Base-by-base conservation (phyloP, 2,888 invertebrate genomes). In the Minunthozetes semirufus region DNA sequence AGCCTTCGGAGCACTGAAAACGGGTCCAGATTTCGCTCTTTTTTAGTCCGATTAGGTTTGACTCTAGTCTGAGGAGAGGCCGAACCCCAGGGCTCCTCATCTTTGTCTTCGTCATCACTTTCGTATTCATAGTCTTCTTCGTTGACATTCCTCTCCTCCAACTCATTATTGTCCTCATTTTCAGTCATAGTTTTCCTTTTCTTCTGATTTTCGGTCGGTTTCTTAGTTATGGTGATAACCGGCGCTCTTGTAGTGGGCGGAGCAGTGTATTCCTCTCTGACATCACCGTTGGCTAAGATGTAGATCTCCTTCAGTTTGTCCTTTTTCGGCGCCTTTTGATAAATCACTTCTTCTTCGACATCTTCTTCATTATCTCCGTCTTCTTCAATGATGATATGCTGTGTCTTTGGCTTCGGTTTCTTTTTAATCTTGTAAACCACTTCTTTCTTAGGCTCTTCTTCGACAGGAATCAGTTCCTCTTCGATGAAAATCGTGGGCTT, bases 51-150 rank as follows among this genome's bases (percentile, higher is more conserved):
- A 17, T 17, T 63, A 0, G 22, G 56, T 22, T 38, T 29, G 1
- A 68, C 22, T 19, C 22, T 38, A 9, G 68, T 68, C 19, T 68
- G 19, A 1, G 68, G 42, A 1, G 68, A 42, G 13, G 68, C 68
- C 13, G 68, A 68, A n/a, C 68, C 68, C 68, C 68, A 68, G 11
- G 42, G 19, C 11, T 42, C 68, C 46, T 68, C 42, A 8, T 68
- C 68, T 13, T 66, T 38, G 22, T 42, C 17, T n/a, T 13, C 33
- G 3, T 68, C 68, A 11, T 42, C 4, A 0, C 5, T 5, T 22
- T 68, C 68, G 9, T 42, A 68, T 11, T 68, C 38, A 46, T 22
- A 42, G 3, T 68, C 68, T 42, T 42, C 42, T 42, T 42, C 42
- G 42, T 8, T 1, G 11, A 13, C 42, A 42, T 13, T 8, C 42